These are phyloP conservation scores for Acrocephalus kingi DNA, from an alignment of 2,113 vertebrate genomes.

Conservation along the genomic window DNA sequence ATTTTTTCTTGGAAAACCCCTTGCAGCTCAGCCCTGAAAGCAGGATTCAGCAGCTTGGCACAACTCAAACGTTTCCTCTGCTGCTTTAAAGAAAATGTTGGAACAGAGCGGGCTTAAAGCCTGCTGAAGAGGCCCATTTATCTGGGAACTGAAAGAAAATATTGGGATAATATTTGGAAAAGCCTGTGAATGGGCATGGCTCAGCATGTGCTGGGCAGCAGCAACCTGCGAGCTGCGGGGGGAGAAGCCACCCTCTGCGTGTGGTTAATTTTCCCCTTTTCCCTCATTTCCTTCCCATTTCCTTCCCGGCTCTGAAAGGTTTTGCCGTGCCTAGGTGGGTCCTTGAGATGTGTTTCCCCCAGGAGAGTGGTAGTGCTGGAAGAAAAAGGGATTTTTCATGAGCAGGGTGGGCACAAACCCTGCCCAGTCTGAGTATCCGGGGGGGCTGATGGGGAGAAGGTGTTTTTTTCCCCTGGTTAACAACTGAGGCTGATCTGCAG, in stretches of 20 bases:
- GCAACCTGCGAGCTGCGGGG: background rate
- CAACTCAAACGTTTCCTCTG: background rate
- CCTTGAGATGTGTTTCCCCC: background rate
- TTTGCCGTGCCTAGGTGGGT: background rate
- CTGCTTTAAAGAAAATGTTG: slow-evolving; percentile 3
- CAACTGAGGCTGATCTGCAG: background rate
- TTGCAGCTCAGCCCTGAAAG: slow-evolving; percentile 25
- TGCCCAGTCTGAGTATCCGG: rapidly evolving
- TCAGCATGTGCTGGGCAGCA: background rate
- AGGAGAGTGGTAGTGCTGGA: background rate
- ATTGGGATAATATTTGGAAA: slow-evolving; percentile 56
- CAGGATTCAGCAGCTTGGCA: background rate
- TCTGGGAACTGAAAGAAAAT: slow-evolving; percentile 39
- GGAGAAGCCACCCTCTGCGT: background rate
- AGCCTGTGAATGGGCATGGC: background rate
- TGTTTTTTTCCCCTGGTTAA: background rate
- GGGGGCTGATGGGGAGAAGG: too few relatives aligned
- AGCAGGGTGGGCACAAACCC: background rate
- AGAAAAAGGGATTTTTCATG: background rate
- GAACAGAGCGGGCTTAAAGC: slow-evolving; percentile 25
- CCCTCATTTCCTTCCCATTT: slow-evolving; percentile 50
- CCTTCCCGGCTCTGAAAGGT: background rate
- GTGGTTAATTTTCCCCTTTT: slow-evolving; percentile 16
- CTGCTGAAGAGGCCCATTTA: slow-evolving; percentile 52
- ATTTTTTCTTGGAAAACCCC: background rate